These are phyloP conservation scores for Origma solitaria DNA, from an alignment of 2,113 vertebrate species.

Conservation along the genomic window DNA sequence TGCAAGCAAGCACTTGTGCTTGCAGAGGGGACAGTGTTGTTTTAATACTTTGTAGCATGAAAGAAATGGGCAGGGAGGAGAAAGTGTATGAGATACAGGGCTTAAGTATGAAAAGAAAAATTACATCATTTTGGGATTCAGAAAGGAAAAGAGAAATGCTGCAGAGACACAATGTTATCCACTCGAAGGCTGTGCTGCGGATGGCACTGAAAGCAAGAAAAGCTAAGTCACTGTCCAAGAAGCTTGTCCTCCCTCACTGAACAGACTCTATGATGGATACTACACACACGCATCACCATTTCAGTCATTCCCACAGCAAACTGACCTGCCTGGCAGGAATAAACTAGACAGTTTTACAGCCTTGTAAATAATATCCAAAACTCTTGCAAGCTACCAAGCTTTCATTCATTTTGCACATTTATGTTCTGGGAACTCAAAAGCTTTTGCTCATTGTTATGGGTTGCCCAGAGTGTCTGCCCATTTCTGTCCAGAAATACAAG, in stretches of 20 bases:
- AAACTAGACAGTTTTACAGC: background rate
- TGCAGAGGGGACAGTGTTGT: background rate
- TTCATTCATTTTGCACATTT: background rate
- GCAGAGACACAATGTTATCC: background rate
- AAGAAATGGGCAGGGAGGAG: background rate
- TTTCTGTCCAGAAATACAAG: background rate
- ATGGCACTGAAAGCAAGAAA: background rate
- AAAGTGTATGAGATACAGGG: background rate
- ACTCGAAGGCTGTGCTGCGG: background rate
- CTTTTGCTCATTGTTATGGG: background rate
- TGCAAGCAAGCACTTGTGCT: background rate
- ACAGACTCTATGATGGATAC: background rate
- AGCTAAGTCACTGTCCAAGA: background rate
- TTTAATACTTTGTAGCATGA: background rate
- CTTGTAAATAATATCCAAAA: background rate
- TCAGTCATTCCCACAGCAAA: background rate
- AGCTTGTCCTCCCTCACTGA: background rate
- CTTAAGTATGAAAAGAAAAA: background rate
- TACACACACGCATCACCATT: background rate
- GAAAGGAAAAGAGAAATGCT: background rate
- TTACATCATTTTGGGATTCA: background rate
- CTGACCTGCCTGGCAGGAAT: background rate
- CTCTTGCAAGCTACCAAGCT: background rate
- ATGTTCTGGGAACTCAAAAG: background rate
- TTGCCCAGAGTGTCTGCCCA: background rate